phyloP scores from a whole-genome alignment of 2,113 vertebrate genomes.

The Hippolais icterina region DNA sequence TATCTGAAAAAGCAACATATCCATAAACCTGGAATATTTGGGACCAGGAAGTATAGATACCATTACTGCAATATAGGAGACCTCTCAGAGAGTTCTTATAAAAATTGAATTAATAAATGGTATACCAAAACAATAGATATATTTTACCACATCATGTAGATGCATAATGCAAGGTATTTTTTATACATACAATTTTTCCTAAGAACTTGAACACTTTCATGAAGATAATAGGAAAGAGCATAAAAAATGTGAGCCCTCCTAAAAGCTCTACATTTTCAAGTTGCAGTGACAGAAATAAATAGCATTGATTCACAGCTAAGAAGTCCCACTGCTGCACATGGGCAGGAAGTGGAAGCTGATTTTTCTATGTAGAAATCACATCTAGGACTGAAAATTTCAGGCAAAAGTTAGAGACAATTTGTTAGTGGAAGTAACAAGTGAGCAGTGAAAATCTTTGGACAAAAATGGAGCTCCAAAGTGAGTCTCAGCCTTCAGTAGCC shows the following conservation, averaged over 20 bases:
- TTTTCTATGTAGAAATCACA: neutral
- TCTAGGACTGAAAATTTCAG: neutral
- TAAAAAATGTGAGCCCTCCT: neutral
- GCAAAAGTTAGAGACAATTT: constrained; percentile 21
- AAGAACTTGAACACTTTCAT: neutral
- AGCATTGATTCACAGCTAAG: neutral
- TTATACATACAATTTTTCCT: neutral
- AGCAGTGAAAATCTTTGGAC: neutral
- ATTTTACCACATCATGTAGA: neutral
- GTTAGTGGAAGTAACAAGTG: neutral
- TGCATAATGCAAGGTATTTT: neutral
- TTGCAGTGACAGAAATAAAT: neutral
- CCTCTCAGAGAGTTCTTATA: neutral
- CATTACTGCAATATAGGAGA: neutral
- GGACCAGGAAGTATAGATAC: neutral
- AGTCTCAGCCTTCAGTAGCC: constrained; percentile 62
- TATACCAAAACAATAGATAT: neutral
- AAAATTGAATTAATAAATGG: neutral
- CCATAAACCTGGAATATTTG: neutral
- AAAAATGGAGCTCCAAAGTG: constrained; percentile 48
- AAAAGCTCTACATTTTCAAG: neutral
- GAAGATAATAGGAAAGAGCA: neutral
- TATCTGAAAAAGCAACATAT: neutral
- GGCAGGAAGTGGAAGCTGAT: neutral
- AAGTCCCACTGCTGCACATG: neutral